These are phyloP conservation scores for Cyclura pinguis DNA, from an alignment of 2,797 vertebrate genomes.

Conservation along the genomic window DNA sequence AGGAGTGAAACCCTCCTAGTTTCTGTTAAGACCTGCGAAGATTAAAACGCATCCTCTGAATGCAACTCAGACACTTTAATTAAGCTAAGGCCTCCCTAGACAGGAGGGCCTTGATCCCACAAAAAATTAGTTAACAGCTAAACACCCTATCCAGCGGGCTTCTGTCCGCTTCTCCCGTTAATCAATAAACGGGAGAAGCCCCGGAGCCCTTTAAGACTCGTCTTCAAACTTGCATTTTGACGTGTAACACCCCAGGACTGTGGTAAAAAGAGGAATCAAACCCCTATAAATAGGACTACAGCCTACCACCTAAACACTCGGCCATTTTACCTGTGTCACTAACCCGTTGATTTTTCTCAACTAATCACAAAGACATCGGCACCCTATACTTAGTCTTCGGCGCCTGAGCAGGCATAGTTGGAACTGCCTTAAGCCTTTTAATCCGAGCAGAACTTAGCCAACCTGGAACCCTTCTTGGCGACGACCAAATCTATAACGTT, in stretches of 20 bases:
- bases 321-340: not conserved
- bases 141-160: not conserved
- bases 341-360: not conserved
- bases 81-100: not conserved
- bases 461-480: fast-evolving
- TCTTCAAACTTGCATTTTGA: not conserved
- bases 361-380: not conserved
- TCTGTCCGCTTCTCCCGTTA: not conserved
- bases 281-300: not conserved
- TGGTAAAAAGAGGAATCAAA: not conserved
- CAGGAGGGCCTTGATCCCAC: not conserved
- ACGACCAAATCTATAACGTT: fast-evolving
- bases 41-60: not conserved
- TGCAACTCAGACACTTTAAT: slow-evolving; percentile 5
- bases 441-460: not conserved
- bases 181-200: not conserved
- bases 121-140: slow-evolving; percentile 4
- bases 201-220: fast-evolving
- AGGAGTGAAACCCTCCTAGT: not conserved
- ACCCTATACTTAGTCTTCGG: not conserved
- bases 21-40: not conserved
- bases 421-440: fast-evolving
- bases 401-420: fast-evolving
- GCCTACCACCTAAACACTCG: not conserved
- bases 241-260: not conserved